Base-by-base conservation (phyloP, 2,797 vertebrate genomes). In the Acanthopagrus latus region DNA sequence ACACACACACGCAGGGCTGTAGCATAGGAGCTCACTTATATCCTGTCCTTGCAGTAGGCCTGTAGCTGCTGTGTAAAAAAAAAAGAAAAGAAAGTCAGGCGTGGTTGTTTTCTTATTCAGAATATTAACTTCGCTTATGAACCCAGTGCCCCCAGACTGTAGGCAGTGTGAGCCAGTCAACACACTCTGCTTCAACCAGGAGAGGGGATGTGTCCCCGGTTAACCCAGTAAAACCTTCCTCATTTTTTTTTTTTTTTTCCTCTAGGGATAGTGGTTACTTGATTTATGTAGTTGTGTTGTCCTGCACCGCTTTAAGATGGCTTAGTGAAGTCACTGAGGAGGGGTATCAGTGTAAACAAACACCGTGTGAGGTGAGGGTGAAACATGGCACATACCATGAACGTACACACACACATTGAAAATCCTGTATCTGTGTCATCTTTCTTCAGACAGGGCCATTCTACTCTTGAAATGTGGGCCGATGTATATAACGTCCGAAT, bases 111-210 rank as follows among this genome's bases (percentile, higher is more conserved):
- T 50, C 54, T 52, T 71, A 59, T 63, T 69, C 38, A 27, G 0
- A 65, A 66, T 23, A 41, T 74, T 20, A 89, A 85, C 84, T 89
- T 87, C 58, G 33, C 12, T 70, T 4, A 1, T 55, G 64, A 76
- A 41, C n/a, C 52, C 55, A 7, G 48, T 17, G 83, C 10, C 48
- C 50, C 33, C 55, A 29, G 25, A 43, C 72, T 64, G 64, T 9
- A 23, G 43, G 1, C 64, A 25, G 51, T 2, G 38, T 65, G 48
- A 56, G 56, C 29, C 29, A 69, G 66, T 56, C 64, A 21, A 18
- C 54, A 58, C 29, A 43, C 27, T 38, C 25, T 46, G 27, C 54
- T 56, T n/a, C 2, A 10, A 46, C 20, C 59, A 20, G n/a, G 47
- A 25, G 47, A 25, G 23, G 1, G 20, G 10, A 16, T 16, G 33